A percentile compares a stretch with the other conserved stretches of the same genome.
These are phyloP conservation scores for Chiloscyllium punctatum DNA, from an alignment of 2,797 vertebrate genomes.

Conservation along the genomic window DNA sequence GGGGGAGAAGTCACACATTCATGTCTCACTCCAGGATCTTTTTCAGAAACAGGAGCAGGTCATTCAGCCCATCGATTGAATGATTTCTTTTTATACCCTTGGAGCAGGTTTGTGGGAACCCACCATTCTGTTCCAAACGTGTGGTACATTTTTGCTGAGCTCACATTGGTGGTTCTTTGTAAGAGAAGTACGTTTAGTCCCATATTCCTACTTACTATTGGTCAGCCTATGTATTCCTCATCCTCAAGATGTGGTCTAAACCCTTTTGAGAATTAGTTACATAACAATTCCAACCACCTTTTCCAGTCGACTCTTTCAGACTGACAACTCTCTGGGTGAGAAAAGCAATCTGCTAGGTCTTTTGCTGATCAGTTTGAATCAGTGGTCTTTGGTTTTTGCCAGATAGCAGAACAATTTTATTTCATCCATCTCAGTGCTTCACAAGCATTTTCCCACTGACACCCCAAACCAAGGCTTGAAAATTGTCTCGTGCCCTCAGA, in stretches of 20 bases:
- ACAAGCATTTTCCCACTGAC: no score
- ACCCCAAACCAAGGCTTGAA: no score
- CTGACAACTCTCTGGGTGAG: neutral
- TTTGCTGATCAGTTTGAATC: neutral
- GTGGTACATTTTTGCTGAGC: neutral
- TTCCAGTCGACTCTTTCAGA: neutral
- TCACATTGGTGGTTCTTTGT: neutral
- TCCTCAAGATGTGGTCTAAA: neutral
- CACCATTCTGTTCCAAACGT: no score
- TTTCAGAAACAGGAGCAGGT: constrained; percentile 25
- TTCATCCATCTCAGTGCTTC: no score
- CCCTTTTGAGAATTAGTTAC: neutral
- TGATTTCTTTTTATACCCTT: no score
- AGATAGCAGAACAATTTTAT: no score
- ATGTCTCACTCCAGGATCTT: no score
- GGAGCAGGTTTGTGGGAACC: no score
- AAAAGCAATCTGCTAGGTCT: neutral
- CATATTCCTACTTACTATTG: neutral
- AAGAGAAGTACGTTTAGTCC: neutral
- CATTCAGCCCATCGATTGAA: neutral
- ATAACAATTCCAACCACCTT: neutral
- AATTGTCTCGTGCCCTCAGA: no score
- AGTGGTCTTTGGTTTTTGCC: neutral
- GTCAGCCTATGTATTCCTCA: neutral
- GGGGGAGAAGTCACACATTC: no score